Base-by-base conservation (phyloP, 2,113 vertebrate species). In the Ptilonorhynchus violaceus region DNA sequence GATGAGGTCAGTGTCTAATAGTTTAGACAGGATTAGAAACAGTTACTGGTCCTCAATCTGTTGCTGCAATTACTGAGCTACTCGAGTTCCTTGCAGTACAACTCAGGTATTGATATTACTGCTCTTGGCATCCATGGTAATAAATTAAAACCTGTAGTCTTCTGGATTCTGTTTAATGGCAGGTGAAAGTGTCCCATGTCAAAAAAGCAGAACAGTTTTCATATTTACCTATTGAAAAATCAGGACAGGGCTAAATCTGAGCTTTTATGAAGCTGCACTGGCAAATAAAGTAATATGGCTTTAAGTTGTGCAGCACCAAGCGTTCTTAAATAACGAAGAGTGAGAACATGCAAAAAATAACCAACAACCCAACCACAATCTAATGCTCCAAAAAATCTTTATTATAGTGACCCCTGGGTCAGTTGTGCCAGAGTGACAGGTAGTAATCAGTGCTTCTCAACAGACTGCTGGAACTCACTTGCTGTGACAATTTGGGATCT, bases 21-120 rank as follows among this genome's bases (percentile, higher is more conserved):
- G 83, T 83, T 84, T 31, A 92, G 55, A 91, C 59, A 95, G 94
- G 94, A 96, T 96, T 96, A 96, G 42, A 52, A 93, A 84, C 59
- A 77, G 50, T 52, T 39, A 64, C 59, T 63, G 75, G 59, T 11
- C 4, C 23, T 58, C 94, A 93, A 86, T 74, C 91, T 97, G 91
- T 70, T 95, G 23, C 88, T 86, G 76, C 81, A 84, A 91, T 95
- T 86, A 92, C 9, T 74, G 76, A 85, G 79, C 41, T 55, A 30
- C 7, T 27, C 1, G 6, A 91, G 35, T 47, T 91, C 55, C 23
- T 47, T 9, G 5, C 21, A 59, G 28, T 73, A 30, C 23, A 75
- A 24, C 5, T 21, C 8, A 3, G 7, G n/a, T 19, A 30, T 23
- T 75, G 62, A 31, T 35, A 44, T 17, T 37, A 15, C 22, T 39